phyloP scores from a whole-genome alignment of 2,797 vertebrate genomes.

The Pteropus rufus region DNA sequence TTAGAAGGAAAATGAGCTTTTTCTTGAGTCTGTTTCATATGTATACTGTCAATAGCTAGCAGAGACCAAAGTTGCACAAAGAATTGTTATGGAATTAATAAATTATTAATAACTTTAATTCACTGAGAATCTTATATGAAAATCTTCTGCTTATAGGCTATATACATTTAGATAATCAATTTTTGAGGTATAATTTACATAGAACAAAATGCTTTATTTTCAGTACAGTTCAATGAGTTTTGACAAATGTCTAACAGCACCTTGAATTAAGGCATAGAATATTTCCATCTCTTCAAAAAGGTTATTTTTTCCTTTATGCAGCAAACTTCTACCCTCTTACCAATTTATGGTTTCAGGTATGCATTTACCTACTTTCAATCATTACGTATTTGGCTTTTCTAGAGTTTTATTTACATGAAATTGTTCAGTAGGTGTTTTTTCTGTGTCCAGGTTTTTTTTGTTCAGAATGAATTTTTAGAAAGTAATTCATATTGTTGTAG shows the following conservation, averaged over 20 bases:
- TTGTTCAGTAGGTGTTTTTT: background rate
- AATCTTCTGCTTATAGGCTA: background rate
- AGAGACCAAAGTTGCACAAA: background rate
- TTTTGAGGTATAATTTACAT: background rate
- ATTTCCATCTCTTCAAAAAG: background rate
- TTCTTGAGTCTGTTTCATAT: background rate
- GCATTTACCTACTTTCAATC: background rate
- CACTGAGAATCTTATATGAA: background rate
- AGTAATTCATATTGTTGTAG: background rate
- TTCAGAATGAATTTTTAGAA: background rate
- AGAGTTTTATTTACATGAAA: background rate
- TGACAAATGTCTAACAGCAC: background rate
- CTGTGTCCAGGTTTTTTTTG: background rate
- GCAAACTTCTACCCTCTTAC: background rate
- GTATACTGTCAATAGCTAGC: background rate
- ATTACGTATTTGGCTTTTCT: background rate
- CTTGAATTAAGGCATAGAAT: background rate
- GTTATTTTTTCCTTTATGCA: background rate
- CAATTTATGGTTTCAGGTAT: background rate
- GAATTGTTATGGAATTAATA: background rate
- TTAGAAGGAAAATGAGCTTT: background rate
- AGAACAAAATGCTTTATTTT: background rate
- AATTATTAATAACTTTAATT: background rate
- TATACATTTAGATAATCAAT: background rate
- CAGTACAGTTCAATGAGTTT: background rate